phyloP scores from a whole-genome alignment of 2,797 vertebrate species.

The Clarias fuscus region DNA sequence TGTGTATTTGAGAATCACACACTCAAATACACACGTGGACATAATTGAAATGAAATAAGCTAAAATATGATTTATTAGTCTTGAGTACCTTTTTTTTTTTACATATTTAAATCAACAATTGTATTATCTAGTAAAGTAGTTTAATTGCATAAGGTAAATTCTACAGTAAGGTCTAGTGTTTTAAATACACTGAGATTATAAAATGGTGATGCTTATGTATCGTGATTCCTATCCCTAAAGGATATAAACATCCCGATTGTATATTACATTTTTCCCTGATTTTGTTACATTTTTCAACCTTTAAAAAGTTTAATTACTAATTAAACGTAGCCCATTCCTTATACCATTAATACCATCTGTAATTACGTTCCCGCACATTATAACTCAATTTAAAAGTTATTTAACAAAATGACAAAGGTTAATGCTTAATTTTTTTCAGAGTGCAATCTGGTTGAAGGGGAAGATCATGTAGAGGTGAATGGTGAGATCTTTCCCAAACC shows the following conservation, averaged over 20 bases:
- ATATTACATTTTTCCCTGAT: too few species aligned
- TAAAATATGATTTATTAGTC: not conserved
- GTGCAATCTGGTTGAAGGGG: slow-evolving; percentile 93
- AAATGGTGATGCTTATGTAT: too few species aligned
- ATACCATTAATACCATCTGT: too few species aligned
- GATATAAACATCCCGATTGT: too few species aligned
- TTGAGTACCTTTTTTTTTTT: not conserved
- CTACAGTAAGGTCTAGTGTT: not conserved
- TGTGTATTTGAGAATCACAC: too few species aligned
- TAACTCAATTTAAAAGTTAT: not conserved
- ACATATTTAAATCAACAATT: not conserved
- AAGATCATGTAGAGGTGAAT: slow-evolving; percentile 97
- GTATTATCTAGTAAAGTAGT: not conserved
- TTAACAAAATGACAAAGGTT: not conserved
- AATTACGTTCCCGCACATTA: not conserved
- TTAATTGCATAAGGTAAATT: not conserved
- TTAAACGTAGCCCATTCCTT: too few species aligned
- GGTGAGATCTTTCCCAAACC: slow-evolving; percentile 96
- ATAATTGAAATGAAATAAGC: not conserved
- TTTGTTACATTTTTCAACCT: too few species aligned
- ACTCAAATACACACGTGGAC: too few species aligned
- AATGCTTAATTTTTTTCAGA: slow-evolving; percentile 68
- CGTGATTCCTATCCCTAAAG: too few species aligned
- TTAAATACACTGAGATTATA: not conserved
- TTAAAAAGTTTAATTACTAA: too few species aligned